Percentiles rank a stretch among this genome's conserved stretches.
These are phyloP conservation scores for Nomada goodeniana DNA, from an alignment of 2,888 invertebrate species.

Conservation along the genomic window DNA sequence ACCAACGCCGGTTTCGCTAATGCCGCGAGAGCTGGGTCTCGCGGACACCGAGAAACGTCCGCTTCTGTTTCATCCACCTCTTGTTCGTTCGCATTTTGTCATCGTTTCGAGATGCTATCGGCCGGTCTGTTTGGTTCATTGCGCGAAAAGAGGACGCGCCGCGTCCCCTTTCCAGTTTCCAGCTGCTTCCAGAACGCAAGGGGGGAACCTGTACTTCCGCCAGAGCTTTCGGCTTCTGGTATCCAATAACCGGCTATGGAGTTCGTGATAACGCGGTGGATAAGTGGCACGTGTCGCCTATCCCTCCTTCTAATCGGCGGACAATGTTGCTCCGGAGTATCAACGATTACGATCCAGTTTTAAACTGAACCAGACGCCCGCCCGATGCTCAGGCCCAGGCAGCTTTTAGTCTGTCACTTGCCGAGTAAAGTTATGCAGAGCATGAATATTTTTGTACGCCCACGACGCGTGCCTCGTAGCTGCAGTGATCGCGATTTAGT, in stretches of 20 bases:
- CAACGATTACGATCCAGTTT: conserved; percentile 41
- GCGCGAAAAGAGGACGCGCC: no score
- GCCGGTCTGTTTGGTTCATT: not conserved
- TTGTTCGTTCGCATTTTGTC: not conserved
- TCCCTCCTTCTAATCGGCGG: conserved; percentile 40
- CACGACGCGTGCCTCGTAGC: no score
- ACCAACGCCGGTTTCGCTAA: no score
- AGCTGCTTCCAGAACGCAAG: no score
- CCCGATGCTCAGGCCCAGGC: conserved; percentile 12
- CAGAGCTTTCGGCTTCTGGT: conserved; percentile 42
- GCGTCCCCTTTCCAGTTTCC: no score
- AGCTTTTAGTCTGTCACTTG: conserved; percentile 35
- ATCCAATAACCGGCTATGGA: conserved; percentile 33
- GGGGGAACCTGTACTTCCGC: no score
- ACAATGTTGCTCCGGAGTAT: conserved; percentile 54
- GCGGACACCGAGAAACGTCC: no score
- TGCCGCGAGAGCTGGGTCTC: no score
- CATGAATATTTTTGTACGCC: conserved; percentile 20
- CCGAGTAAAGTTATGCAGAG: conserved; percentile 46
- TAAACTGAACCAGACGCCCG: conserved; percentile 56
- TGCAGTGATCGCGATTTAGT: no score
- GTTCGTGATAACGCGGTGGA: conserved; percentile 68
- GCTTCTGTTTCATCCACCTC: no score
- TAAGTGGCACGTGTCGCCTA: conserved; percentile 77
- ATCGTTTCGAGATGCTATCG: no score